Base-by-base conservation (phyloP, 2,797 vertebrate species). In the Pseudotriccus pelzelni region DNA sequence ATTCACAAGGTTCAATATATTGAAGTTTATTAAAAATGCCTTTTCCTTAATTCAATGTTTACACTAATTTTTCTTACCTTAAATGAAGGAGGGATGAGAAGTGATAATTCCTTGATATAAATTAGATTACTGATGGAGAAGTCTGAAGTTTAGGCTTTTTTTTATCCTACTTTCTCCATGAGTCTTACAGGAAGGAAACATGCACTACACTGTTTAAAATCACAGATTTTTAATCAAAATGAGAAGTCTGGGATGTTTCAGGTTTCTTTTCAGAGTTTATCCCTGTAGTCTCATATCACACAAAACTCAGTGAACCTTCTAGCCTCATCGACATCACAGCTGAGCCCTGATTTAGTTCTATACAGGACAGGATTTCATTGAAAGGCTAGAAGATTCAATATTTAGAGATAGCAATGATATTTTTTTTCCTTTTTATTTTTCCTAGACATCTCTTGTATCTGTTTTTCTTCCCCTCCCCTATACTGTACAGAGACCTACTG, bases 31-130 rank as follows among this genome's bases (percentile, higher is more conserved):
- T 89, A 89, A 92, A 87, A 92, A 76, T 62, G 37, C 41, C 8
- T 93, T 81, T 86, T 89, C 63, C 55, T 84, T 93, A 92, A 76
- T 94, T 93, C 92, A 95, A 52, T 84, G 12, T 92, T 96, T 92
- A 84, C 86, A 55, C 95, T 90, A 0, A 62, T 92, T 93, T 96
- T 75, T 76, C 80, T 74, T 77, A 23, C 12, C 75, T 94, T 75
- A 90, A 72, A 89, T 73, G 27, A 72, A 68, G 8, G 19, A 30
- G 4, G 7, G 5, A 2, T 74, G 21, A 85, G 32, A 83, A 70
- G 25, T 56, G 13, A 10, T 78, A 55, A 39, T 58, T 87, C 59
- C 6, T 78, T 68, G 7, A 25, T 44, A 50, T n/a, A 8, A 72
- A 84, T 22, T 34, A 37, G 36, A 12, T 62, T 15, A 14, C 36